Percentiles rank a stretch among this genome's conserved stretches.
Conservation (phyloP, 2,113 vertebrate species). For the Hyaena hyaena region DNA sequence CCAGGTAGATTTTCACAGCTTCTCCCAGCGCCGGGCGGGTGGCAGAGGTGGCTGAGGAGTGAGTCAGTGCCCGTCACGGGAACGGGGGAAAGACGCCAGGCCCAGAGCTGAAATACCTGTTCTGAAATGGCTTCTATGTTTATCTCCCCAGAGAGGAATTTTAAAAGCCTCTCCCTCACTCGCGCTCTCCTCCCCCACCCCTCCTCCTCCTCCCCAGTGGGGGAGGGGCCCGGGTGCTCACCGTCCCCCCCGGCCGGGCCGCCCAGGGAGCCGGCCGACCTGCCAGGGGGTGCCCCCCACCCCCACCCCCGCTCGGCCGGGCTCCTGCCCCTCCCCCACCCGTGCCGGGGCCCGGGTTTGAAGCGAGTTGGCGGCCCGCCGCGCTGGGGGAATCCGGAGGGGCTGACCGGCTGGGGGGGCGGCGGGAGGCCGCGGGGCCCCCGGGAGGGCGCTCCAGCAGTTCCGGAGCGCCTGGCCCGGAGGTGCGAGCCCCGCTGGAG, state of each 20-base stretch:
- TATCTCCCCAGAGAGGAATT: conserved; percentile 84
- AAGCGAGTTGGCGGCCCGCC: conserved; percentile 61
- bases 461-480: background rate
- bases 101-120: conserved; percentile 84
- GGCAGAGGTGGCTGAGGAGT: conserved; percentile 64
- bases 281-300: conserved; percentile 13
- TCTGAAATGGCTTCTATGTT: conserved; percentile 83
- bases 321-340: background rate
- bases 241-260: background rate
- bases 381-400: conserved; percentile 44
- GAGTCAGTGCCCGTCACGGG: conserved; percentile 81
- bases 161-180: conserved; percentile 81
- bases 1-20: conserved; percentile 14
- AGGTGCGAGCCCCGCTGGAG: background rate
- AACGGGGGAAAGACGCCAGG: conserved; percentile 80
- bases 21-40: conserved; percentile 59
- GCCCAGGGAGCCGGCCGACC: background rate
- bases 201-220: conserved; percentile 40
- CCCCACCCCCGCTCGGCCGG: conserved; percentile 14
- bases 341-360: background rate
- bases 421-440: background rate
- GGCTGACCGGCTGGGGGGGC: background rate
- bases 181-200: background rate
- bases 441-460: conserved; percentile 13
- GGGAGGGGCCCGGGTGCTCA: conserved; percentile 61